Evolutionary conservation across 2,888 invertebrate species (phyloP), one percentile per base, ranked within the genome.

Genomic region (Sipha maydis): DNA sequence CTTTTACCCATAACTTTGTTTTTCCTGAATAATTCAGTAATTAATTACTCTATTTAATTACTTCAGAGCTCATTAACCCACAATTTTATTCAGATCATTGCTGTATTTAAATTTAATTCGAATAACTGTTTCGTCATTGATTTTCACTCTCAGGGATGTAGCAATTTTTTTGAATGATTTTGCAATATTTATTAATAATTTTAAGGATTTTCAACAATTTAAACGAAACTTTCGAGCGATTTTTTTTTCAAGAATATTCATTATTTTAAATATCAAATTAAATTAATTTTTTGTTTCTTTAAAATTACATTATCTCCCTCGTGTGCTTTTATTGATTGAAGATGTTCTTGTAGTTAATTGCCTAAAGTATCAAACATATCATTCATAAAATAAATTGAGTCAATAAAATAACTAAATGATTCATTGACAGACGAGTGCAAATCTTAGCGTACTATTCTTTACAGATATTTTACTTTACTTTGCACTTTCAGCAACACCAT

Each of bases 191-290:
- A 56, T 56, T 56, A 56, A 17, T 56, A 14, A 56, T 56, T 56
- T 56, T 17, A n/a, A 17, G 56, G 56, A 21, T 19, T 19, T 0
- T 17, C 21, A 17, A 56, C 5, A 56, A 56, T 56, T 56, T 56
- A 3, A 7, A 41, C 41, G 8, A 41, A 41, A 9, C 9, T 41
- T 9, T 41, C 34, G 34, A 73, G 14, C 5, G 34, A 14, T 34
- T 73, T 75, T 38, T n/a, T 75, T 25, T 75, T 75, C 75, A 25
- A 89, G 2, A 31, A 48, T 73, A 89, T 75, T 75, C 28, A 77
- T 77, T 19, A 7, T 28, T 54, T 77, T 48, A 14, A 28, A 1
- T 0, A 77, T n/a, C 14, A 28, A 14, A 76, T 14, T 48, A n/a
- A 48, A 0, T n/a, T 48, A 5, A 77, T 28, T 77, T 77, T 77